Evolutionary conservation across 2,113 vertebrate genomes (phyloP).

Genomic region (Pelusios castaneus): DNA sequence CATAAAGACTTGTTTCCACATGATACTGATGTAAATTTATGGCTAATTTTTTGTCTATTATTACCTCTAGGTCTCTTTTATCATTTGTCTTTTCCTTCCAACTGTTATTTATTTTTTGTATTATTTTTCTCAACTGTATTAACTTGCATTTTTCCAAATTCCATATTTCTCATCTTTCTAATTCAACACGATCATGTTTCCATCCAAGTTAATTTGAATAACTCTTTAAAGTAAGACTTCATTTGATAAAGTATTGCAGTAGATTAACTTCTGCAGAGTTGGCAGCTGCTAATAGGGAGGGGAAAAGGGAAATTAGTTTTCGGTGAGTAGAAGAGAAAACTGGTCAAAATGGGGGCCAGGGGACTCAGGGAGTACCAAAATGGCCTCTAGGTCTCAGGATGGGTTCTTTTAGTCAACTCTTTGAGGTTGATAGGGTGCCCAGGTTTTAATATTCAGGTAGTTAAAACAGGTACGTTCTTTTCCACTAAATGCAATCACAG

Average conservation of each 20-base stretch:
- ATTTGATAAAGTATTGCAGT: constrained; percentile 4
- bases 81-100: neutral
- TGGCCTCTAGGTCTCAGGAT: neutral
- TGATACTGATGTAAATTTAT: neutral
- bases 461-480: neutral
- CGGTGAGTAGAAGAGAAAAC: neutral
- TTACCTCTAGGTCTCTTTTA: neutral
- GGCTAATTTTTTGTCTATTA: neutral
- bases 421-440: neutral
- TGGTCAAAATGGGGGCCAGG: neutral
- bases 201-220: constrained; percentile 3
- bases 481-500: neutral
- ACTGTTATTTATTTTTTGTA: neutral
- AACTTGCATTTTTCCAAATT: neutral
- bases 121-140: neutral
- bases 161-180: neutral
- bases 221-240: constrained; percentile 7
- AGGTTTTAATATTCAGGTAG: neutral
- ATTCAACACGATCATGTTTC: neutral
- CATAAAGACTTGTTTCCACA: neutral
- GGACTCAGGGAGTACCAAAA: neutral
- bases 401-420: neutral
- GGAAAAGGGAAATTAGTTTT: neutral
- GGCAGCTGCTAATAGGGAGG: neutral
- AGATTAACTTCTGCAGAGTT: constrained; percentile 3